These are phyloP conservation scores for Ceyx cyanopectus DNA, from an alignment of 2,113 vertebrate genomes.

Conservation along the genomic window DNA sequence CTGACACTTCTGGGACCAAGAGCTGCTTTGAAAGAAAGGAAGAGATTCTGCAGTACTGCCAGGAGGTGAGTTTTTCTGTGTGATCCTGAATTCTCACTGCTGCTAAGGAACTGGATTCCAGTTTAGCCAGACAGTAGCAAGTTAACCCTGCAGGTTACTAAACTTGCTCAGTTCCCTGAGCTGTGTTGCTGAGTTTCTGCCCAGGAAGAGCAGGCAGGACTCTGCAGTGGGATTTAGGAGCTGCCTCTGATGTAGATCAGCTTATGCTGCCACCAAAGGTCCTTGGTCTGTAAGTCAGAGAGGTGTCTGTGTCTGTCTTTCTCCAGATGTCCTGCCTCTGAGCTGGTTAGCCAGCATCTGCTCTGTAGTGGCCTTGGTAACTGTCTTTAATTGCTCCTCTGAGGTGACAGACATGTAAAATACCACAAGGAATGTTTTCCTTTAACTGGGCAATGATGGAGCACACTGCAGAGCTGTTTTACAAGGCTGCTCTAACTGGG, in stretches of 20 bases:
- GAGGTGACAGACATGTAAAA: not conserved
- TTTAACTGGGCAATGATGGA: not conserved
- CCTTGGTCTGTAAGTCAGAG: not conserved
- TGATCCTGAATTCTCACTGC: not conserved
- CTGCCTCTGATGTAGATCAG: not conserved
- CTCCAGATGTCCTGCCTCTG: not conserved
- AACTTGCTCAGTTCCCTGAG: not conserved
- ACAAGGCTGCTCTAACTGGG: not conserved
- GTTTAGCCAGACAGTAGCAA: not conserved
- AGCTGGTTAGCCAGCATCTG: not conserved
- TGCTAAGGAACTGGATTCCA: not conserved
- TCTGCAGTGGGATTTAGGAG: not conserved
- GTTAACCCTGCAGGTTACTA: not conserved
- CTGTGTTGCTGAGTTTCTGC: not conserved
- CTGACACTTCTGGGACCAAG: conserved; percentile 89
- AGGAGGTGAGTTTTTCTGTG: conserved; percentile 85
- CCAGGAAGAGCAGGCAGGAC: not conserved
- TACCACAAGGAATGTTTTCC: not conserved
- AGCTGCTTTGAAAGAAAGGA: conserved; percentile 92
- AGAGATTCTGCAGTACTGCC: conserved; percentile 94
- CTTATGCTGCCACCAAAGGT: not conserved
- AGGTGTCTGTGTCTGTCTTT: not conserved
- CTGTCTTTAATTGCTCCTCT: not conserved
- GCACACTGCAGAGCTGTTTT: not conserved
- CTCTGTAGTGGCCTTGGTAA: not conserved